These are phyloP conservation scores for Dipus sagitta DNA, from an alignment of 2,797 vertebrate species.

Conservation along the genomic window DNA sequence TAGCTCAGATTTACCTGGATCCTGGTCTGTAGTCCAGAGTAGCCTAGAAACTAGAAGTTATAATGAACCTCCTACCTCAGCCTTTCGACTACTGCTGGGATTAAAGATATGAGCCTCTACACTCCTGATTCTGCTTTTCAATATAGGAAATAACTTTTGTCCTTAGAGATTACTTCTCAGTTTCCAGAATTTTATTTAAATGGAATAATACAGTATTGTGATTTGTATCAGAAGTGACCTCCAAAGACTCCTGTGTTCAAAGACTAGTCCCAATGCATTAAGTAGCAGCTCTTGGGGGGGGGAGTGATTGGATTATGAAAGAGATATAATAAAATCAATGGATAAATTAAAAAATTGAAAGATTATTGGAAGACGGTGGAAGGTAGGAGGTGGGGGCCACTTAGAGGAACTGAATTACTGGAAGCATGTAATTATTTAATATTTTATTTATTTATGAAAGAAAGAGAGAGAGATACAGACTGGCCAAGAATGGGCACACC, in stretches of 20 bases:
- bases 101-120: too few species aligned
- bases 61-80: too few species aligned
- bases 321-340: not conserved
- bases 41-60: too few species aligned
- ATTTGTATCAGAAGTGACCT: not conserved
- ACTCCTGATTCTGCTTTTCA: too few species aligned
- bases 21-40: too few species aligned
- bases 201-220: not conserved
- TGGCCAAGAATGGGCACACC: too few species aligned
- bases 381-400: not conserved
- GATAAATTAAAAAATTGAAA: not conserved
- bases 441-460: too few species aligned
- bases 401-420: not conserved
- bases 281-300: too few species aligned
- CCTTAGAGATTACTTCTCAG: not conserved
- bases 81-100: too few species aligned
- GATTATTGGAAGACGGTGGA: not conserved
- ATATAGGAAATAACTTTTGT: not conserved
- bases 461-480: too few species aligned
- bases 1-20: too few species aligned
- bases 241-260: not conserved
- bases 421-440: not conserved
- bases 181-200: conserved; percentile 13
- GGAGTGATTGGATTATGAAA: not conserved
- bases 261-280: not conserved